These are phyloP conservation scores for Cyanoderma ruficeps DNA, from an alignment of 2,113 vertebrate genomes.

Conservation along the genomic window DNA sequence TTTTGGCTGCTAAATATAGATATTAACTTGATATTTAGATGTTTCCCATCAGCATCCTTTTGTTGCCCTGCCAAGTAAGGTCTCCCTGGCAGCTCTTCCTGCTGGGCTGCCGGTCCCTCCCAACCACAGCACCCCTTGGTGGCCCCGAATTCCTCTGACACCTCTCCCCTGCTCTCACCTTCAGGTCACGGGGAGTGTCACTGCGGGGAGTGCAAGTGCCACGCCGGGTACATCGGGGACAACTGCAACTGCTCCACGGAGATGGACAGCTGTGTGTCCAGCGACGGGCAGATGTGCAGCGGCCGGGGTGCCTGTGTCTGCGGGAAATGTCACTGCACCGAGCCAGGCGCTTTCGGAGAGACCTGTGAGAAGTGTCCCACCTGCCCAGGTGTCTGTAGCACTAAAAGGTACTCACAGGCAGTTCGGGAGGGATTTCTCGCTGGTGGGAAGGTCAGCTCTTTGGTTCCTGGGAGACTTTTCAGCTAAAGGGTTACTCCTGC, in stretches of 20 bases:
- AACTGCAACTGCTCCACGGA: constrained; percentile 96
- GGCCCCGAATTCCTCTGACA: accelerated
- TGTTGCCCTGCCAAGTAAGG: not conserved
- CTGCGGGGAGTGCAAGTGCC: constrained; percentile 95
- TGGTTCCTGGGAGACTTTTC: not conserved
- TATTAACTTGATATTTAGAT: not conserved
- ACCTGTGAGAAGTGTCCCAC: constrained; percentile 95
- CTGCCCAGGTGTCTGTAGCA: constrained; percentile 91
- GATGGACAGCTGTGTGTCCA: constrained; percentile 79
- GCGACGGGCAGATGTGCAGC: constrained; percentile 89
- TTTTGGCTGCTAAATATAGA: not conserved
- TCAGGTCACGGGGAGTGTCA: constrained; percentile 94
- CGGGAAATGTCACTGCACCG: constrained; percentile 88
- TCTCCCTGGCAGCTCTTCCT: not conserved
- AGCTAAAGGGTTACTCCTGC: not conserved
- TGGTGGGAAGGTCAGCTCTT: not conserved
- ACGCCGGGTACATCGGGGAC: constrained; percentile 88
- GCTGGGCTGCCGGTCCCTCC: not conserved
- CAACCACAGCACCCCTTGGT: accelerated
- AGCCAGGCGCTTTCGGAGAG: constrained; percentile 93
- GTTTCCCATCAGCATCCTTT: not conserved
- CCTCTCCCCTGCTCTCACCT: not conserved
- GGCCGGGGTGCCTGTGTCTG: constrained; percentile 87
- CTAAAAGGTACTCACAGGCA: constrained; percentile 82
- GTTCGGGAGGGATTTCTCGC: accelerated